Percentiles rank a stretch among this genome's conserved stretches.
Conservation (phyloP, 2,888 invertebrate genomes). For the Drymonia ruficornis region DNA sequence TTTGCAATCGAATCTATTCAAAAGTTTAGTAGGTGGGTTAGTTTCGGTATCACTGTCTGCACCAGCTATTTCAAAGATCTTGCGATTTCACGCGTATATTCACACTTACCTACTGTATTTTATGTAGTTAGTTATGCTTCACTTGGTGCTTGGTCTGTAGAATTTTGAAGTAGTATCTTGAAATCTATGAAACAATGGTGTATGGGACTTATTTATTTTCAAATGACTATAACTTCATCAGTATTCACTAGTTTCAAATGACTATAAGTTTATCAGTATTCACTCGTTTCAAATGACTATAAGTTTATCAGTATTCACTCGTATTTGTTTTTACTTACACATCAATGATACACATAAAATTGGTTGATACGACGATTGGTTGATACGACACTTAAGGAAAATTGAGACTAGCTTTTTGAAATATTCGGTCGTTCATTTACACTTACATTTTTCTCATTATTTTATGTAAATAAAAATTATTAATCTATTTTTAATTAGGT, state of each 20-base stretch:
- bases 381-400: constrained; percentile 17
- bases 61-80: constrained; percentile 30
- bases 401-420: constrained; percentile 82
- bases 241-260: not conserved
- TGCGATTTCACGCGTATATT: constrained; percentile 32
- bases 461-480: not conserved
- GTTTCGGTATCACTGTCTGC: constrained; percentile 54
- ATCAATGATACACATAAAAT: not conserved
- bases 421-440: constrained; percentile 56
- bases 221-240: constrained; percentile 9
- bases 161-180: constrained; percentile 27
- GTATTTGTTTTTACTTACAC: not conserved
- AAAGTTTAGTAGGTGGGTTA: constrained; percentile 48
- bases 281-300: constrained; percentile 9
- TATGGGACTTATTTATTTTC: constrained; percentile 34
- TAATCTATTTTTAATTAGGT: constrained; percentile 12
- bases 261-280: not conserved
- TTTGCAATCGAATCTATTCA: constrained; percentile 23
- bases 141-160: constrained; percentile 59
- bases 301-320: constrained; percentile 1
- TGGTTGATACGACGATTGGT: constrained; percentile 9
- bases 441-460: constrained; percentile 14
- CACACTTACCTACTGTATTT: constrained; percentile 26
- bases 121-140: constrained; percentile 41
- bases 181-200: constrained; percentile 31